Evolutionary conservation across 1,140 invertebrate species (phyloP), one percentile per base, ranked within the genome.

Genomic region (Caenorhabditis inopinata): DNA sequence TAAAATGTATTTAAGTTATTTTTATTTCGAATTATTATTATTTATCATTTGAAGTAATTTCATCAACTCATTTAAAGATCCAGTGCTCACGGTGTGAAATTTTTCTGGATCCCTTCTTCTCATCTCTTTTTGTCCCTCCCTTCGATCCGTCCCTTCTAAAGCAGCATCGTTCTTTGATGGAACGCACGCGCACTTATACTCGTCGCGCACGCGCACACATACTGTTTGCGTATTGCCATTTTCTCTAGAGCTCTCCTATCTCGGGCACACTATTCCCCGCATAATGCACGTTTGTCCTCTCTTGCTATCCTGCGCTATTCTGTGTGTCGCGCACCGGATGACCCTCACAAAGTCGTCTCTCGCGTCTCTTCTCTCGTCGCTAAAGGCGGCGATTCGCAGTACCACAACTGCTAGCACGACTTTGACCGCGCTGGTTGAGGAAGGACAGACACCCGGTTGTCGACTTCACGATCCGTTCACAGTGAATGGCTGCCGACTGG

Each of bases 101-200:
- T 14, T 7, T 14, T 7, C 7, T 4, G n/a, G 29, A 42, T 68
- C 32, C 58, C 32, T 68, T 68, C 14, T 42, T n/a, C 58, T 68
- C 58, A 68, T 68, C 32, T n/a, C 51, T 9, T 32, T 32, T n/a
- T n/a, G 51, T 29, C n/a, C 32, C 16, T 68, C 32, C 58, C 58
- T 68, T n/a, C 7, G 23, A 38, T 42, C 27, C 27, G 6, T 38
- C 25, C 58, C 58, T 38, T 32, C 58, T 25, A 32, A 38, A 32
- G 27, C 51, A 58, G 51, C 58, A 68, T 68, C 58, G 58, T 68
- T 68, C 58, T 68, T 42, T 32, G 58, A 42, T 32, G 58, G 58
- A 68, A 68, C 58, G 58, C 58, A 68, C 58, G 58, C 58, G 58
- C 58, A 68, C 58, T 68, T 68, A 68, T 68, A 68, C 58, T 68